Evolutionary conservation across 2,888 invertebrate genomes (phyloP).

Genomic region (Chirona hameri): DNA sequence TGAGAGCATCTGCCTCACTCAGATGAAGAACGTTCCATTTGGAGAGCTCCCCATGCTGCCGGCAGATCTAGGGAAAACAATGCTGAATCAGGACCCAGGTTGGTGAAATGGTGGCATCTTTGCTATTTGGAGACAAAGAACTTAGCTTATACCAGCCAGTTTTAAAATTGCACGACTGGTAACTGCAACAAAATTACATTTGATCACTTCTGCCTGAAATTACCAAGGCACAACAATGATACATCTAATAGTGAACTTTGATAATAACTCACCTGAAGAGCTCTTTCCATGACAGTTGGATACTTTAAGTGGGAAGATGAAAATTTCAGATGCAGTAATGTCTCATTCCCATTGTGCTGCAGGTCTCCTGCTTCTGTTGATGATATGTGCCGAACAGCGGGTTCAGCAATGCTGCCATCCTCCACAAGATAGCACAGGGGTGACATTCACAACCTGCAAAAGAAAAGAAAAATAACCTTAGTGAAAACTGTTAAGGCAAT

Average conservation of each 20-base stretch:
- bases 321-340: background rate
- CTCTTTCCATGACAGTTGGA: background rate
- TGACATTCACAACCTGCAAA: background rate
- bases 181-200: background rate
- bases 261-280: background rate
- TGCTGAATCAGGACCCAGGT: background rate
- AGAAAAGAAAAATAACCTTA: too few relatives aligned
- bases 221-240: background rate
- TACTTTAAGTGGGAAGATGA: background rate
- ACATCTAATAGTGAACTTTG: background rate
- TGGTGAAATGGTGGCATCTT: background rate
- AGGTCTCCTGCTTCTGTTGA: background rate
- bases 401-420: background rate
- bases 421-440: background rate
- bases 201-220: background rate
- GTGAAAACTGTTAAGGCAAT: too few relatives aligned
- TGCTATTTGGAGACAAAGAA: background rate
- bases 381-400: background rate
- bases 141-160: background rate
- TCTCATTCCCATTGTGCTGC: background rate
- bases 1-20: background rate
- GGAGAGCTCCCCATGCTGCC: background rate
- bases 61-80: background rate
- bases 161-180: background rate
- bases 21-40: background rate